Evolutionary conservation across 2,888 invertebrate genomes (phyloP).

Genomic region (Drosophila seclusa): DNA sequence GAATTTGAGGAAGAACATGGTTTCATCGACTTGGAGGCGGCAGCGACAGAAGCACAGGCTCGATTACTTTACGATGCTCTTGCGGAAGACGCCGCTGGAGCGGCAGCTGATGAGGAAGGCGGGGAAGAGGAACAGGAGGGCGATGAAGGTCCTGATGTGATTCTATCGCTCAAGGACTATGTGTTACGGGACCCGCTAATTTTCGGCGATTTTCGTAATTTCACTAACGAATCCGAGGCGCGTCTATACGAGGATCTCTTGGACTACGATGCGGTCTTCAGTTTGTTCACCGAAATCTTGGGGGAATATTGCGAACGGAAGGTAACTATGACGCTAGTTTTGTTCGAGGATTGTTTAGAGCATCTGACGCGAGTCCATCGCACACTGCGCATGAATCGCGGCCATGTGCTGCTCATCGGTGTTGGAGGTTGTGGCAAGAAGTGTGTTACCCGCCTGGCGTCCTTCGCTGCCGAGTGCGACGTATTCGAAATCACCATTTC

Average conservation of each 20-base stretch:
- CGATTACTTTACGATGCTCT: constrained; percentile 60
- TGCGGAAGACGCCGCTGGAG: constrained; percentile 35
- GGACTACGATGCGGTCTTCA: constrained; percentile 95
- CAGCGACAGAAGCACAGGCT: constrained; percentile 63
- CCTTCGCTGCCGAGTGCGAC: constrained; percentile 93
- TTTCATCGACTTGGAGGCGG: constrained; percentile 67
- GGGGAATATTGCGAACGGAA: constrained; percentile 93
- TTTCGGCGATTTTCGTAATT: constrained; percentile 95
- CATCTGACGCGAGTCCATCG: constrained; percentile 95
- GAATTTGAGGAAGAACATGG: constrained; percentile 78
- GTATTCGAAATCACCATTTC: constrained; percentile 93
- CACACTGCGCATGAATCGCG: constrained; percentile 90
- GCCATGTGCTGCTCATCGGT: constrained; percentile 94
- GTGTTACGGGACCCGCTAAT: constrained; percentile 92
- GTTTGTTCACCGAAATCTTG: constrained; percentile 94
- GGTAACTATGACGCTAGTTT: constrained; percentile 91
- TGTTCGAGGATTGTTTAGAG: constrained; percentile 96
- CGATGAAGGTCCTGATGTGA: constrained; percentile 46
- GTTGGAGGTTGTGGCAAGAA: constrained; percentile 96
- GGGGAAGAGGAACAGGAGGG: constrained; percentile 56
- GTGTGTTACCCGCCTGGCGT: constrained; percentile 91
- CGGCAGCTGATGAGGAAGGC: constrained; percentile 44
- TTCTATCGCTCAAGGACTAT: constrained; percentile 86
- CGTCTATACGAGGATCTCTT: constrained; percentile 95
- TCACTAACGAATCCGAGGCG: constrained; percentile 91